A percentile compares a stretch with the other conserved stretches of the same genome.
phyloP scores from a whole-genome alignment of 2,797 vertebrate species.

The Chloroceryle inda region DNA sequence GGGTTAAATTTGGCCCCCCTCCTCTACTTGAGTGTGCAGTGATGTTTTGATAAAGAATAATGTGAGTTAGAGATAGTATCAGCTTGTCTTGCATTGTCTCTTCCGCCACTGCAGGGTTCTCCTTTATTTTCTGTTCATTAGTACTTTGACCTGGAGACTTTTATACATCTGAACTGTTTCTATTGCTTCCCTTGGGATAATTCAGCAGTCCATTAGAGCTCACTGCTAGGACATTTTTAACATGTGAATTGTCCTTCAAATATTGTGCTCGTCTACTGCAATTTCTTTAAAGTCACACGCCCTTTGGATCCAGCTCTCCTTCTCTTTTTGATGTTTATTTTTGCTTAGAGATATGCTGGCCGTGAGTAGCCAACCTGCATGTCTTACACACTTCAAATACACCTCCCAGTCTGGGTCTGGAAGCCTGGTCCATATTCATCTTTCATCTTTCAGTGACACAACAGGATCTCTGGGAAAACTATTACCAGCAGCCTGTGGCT shows the following conservation, averaged over 20 bases:
- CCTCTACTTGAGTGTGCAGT: not conserved
- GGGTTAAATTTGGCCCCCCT: conserved; percentile 6
- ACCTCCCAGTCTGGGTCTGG: not conserved
- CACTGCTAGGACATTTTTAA: not conserved
- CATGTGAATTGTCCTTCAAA: not conserved
- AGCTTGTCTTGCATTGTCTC: not conserved
- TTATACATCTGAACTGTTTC: not conserved
- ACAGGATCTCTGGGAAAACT: not conserved
- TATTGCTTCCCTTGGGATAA: not conserved
- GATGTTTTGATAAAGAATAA: conserved; percentile 27
- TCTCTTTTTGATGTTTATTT: not conserved
- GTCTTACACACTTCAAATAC: not conserved
- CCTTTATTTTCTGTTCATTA: conserved; percentile 12
- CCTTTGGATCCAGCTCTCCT: not conserved
- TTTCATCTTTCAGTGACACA: not conserved
- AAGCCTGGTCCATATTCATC: not conserved
- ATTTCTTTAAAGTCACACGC: not conserved
- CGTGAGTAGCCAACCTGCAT: not conserved
- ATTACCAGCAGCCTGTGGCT: not conserved
- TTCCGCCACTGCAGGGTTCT: not conserved
- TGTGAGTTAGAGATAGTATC: not conserved
- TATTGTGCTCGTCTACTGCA: not conserved
- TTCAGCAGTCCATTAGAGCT: not conserved
- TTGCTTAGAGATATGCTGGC: not conserved
- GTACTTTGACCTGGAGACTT: not conserved